phyloP scores from a whole-genome alignment of 2,797 vertebrate species.

The Labeo calbasu region DNA sequence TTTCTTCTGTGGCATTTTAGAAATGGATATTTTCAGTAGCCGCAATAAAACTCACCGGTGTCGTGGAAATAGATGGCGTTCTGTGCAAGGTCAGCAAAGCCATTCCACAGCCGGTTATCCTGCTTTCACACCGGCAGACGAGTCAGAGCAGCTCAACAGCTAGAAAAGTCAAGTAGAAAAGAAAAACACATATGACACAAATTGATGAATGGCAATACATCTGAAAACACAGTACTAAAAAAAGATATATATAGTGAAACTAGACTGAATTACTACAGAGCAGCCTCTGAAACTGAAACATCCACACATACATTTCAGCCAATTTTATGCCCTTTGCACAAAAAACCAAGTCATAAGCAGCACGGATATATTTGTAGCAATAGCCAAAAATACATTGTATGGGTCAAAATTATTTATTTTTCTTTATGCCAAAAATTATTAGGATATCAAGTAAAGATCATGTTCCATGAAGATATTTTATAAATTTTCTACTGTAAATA shows the following conservation, averaged over 20 bases:
- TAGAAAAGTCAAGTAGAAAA: background rate
- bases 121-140: constrained; percentile 49
- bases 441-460: too few relatives aligned
- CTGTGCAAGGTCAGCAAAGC: constrained; percentile 80
- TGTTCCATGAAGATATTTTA: too few relatives aligned
- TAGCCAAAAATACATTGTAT: too few relatives aligned
- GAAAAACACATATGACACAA: background rate
- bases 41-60: constrained; percentile 70
- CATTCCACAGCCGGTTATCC: constrained; percentile 67
- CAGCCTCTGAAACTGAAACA: background rate
- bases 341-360: background rate
- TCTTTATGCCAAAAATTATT: too few relatives aligned
- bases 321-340: background rate
- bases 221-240: background rate
- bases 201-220: background rate
- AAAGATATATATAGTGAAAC: background rate
- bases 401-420: too few relatives aligned
- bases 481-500: too few relatives aligned
- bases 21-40: background rate
- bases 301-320: background rate
- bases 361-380: too few relatives aligned
- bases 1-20: background rate
- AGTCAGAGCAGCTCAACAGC: constrained; percentile 51
- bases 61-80: constrained; percentile 70
- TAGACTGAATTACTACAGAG: background rate